These are phyloP conservation scores for Scrobipalpa costella DNA, from an alignment of 2,888 invertebrate genomes.

Conservation along the genomic window DNA sequence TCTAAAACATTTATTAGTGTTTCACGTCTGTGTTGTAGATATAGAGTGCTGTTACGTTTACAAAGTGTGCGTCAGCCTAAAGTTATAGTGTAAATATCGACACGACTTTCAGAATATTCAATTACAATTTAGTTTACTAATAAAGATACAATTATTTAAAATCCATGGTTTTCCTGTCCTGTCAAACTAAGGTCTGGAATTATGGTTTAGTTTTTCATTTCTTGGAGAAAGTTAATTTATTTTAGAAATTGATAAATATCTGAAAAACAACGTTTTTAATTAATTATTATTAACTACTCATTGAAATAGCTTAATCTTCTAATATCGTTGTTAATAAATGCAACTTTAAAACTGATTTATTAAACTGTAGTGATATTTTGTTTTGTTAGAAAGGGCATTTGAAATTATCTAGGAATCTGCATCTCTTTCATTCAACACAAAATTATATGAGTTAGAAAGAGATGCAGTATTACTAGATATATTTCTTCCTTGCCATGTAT, in stretches of 20 bases:
- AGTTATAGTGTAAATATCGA: neutral
- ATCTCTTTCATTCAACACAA: neutral
- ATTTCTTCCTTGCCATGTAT: neutral
- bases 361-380: neutral
- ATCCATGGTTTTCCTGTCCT: no score
- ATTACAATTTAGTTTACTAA: neutral
- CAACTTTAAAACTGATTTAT: neutral
- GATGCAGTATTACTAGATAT: neutral
- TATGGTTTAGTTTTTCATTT: neutral
- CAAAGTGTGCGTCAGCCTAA: neutral
- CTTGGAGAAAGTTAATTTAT: neutral
- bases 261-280: neutral
- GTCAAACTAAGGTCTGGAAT: neutral
- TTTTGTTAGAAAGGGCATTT: neutral
- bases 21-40: neutral
- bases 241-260: neutral
- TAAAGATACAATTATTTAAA: no score
- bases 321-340: constrained; percentile 1
- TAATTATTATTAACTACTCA: neutral
- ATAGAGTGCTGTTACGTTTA: neutral
- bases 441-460: neutral
- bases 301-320: neutral
- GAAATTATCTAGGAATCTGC: neutral
- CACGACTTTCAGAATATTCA: neutral
- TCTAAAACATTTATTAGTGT: constrained; percentile 5